Base-by-base conservation (phyloP, 2,888 invertebrate species). In the Schrankia costaestrigalis region DNA sequence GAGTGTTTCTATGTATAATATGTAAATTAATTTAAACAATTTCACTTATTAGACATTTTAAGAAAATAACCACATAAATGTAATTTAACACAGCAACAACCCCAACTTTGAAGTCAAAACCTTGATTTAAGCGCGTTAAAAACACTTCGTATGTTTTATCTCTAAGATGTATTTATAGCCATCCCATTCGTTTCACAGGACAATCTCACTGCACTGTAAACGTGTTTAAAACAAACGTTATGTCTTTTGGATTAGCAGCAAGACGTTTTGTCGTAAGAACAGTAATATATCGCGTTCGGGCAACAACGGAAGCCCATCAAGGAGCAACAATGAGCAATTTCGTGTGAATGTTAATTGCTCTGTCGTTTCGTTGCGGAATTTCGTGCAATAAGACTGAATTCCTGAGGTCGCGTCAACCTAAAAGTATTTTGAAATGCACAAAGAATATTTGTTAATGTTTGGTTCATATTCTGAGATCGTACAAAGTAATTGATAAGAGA, bases 361-460 rank as follows among this genome's bases (percentile, higher is more conserved):
- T 39, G 55, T 44, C 55, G 41, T 40, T 39, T 11, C 15, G 29
- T 17, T 28, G 40, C 40, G 52, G 57, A 48, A 56, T 56, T 56
- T 56, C 57, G 54, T 56, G 57, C 57, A 51, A 56, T 48, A 54
- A 42, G 28, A 30, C 30, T 41, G 31, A 14, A 48, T 46, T 46
- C 51, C 51, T 31, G 31, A 34, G 32, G 36, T 26, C 44, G 44
- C 34, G 34, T 49, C 51, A 53, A n/a, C 26, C 24, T 33, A 8
- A 11, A 29, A 22, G 25, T 39, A 53, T 47, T 42, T 38, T 23
- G 13, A 28, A 25, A 27, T 35, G 31, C 33, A 35, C 27, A n/a
- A 31, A 41, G 37, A 32, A 51, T 41, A 39, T 41, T 24, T 46
- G 31, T 50, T 37, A 31, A 18, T 33, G 11, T n/a, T n/a, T 6